Conservation (phyloP, 2,888 invertebrate genomes). For the Gibbula magus region DNA sequence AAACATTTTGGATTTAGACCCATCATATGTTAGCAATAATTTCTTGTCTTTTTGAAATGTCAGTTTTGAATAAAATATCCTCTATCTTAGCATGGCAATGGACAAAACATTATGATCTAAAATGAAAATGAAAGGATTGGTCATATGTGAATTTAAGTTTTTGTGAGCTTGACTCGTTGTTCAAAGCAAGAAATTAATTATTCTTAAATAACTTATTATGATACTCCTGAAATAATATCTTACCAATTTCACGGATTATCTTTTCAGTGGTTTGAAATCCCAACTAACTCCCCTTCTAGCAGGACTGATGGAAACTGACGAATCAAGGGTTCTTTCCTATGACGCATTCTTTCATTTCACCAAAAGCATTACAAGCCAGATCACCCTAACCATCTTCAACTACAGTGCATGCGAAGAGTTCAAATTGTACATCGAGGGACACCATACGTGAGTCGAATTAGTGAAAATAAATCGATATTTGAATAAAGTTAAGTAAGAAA, state of each 20-base stretch:
- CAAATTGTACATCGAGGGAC: slow-evolving; percentile 61
- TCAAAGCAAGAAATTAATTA: not conserved
- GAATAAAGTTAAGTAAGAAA: no score
- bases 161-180: not conserved
- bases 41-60: no score
- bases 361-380: slow-evolving; percentile 81
- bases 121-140: no score
- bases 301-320: slow-evolving; percentile 91
- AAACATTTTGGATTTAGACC: no score
- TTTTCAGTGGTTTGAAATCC: slow-evolving; percentile 84
- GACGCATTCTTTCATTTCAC: slow-evolving; percentile 93
- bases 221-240: not conserved
- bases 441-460: slow-evolving; percentile 62
- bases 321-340: slow-evolving; percentile 92
- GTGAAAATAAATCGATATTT: no score
- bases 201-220: not conserved
- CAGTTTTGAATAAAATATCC: no score
- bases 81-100: no score
- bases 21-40: no score
- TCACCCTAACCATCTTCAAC: slow-evolving; percentile 88
- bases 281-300: slow-evolving; percentile 92
- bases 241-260: not conserved
- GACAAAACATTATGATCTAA: no score
- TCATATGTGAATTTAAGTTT: not conserved
- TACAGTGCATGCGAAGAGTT: slow-evolving; percentile 82